A percentile compares a stretch with the other conserved stretches of the same genome.
These are phyloP conservation scores for Syrmaticus mikado DNA, from an alignment of 2,113 vertebrate genomes.

Conservation along the genomic window DNA sequence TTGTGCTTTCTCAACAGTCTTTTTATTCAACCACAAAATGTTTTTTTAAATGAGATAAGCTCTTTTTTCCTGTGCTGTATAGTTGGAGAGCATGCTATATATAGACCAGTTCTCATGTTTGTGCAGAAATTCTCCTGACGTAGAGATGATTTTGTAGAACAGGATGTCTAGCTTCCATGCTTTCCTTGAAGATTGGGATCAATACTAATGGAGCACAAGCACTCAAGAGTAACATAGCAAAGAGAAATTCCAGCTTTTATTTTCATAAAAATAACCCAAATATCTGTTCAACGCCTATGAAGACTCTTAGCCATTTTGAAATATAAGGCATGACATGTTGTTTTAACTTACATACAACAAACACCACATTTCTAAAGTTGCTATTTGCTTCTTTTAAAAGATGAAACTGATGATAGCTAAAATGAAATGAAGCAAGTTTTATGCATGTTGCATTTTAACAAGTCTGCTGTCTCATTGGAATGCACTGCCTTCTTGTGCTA, in stretches of 20 bases:
- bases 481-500: slow-evolving; percentile 80
- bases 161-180: background rate
- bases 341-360: slow-evolving; percentile 64
- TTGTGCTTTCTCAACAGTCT: background rate
- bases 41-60: background rate
- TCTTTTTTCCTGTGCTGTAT: background rate
- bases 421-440: slow-evolving; percentile 75
- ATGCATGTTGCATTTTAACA: slow-evolving; percentile 84
- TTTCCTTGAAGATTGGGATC: background rate
- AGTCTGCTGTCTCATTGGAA: slow-evolving; percentile 83
- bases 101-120: background rate
- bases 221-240: background rate
- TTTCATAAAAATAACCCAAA: slow-evolving; percentile 18
- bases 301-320: slow-evolving; percentile 35
- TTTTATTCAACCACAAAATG: background rate
- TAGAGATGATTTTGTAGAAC: background rate
- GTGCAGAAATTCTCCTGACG: background rate
- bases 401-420: slow-evolving; percentile 72
- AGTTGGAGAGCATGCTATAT: background rate
- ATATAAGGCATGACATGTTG: slow-evolving; percentile 44
- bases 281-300: background rate
- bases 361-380: slow-evolving; percentile 63
- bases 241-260: slow-evolving; percentile 25
- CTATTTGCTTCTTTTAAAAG: slow-evolving; percentile 69
- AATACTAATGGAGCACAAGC: background rate